phyloP scores from a whole-genome alignment of 2,888 invertebrate species.

The Aradus depressus region DNA sequence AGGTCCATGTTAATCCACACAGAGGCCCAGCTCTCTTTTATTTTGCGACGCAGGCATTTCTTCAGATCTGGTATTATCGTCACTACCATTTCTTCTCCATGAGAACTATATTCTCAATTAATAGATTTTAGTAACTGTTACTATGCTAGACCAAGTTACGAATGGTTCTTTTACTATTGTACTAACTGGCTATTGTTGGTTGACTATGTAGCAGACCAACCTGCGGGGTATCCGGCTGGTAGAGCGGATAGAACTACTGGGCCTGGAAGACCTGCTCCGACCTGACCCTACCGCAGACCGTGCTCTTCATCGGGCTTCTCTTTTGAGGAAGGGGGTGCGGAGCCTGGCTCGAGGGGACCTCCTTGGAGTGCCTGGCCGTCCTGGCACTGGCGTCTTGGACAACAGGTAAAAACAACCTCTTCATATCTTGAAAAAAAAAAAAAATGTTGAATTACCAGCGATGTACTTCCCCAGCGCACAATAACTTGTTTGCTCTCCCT shows the following conservation, averaged over 20 bases:
- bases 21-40: not conserved
- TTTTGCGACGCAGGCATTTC: not conserved
- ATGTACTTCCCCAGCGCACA: too few species aligned
- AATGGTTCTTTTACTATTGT: too few species aligned
- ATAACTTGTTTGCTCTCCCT: too few species aligned
- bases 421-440: not conserved
- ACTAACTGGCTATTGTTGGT: too few species aligned
- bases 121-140: too few species aligned
- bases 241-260: conserved; percentile 56
- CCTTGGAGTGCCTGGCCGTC: conserved; percentile 48
- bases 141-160: too few species aligned
- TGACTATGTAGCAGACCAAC: conserved; percentile 33
- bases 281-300: conserved; percentile 40
- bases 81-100: too few species aligned
- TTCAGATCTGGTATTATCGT: not conserved
- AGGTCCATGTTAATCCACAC: not conserved
- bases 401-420: conserved; percentile 1
- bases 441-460: not conserved
- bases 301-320: conserved; percentile 38
- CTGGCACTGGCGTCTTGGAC: conserved; percentile 47
- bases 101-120: too few species aligned
- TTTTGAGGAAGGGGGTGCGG: conserved; percentile 24
- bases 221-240: conserved; percentile 46
- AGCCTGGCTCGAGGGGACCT: conserved; percentile 36
- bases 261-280: conserved; percentile 52